Evolutionary conservation across 2,113 vertebrate species (phyloP).

Genomic region (Setophaga coronata): DNA sequence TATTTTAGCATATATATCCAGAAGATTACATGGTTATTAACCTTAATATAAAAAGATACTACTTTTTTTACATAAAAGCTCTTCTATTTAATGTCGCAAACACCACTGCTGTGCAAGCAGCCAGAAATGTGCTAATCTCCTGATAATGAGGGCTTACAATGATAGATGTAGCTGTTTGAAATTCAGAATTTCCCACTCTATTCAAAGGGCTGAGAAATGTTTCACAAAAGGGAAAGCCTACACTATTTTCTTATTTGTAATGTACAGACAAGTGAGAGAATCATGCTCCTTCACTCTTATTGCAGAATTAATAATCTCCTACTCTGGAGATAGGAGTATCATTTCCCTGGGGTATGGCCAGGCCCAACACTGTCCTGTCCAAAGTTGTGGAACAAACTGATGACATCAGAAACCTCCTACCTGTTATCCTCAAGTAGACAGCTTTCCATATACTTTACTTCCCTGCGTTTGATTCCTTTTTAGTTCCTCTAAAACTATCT

Average conservation of each 20-base stretch:
- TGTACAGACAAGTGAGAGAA: not conserved
- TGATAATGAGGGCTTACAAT: not conserved
- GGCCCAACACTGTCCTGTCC: not conserved
- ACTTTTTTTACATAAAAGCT: not conserved
- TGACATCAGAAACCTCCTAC: not conserved
- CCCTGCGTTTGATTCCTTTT: not conserved
- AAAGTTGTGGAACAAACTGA: not conserved
- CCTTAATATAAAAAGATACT: not conserved
- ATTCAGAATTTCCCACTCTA: not conserved
- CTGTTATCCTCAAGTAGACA: not conserved
- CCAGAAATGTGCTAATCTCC: not conserved
- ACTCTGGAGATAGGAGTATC: accelerated
- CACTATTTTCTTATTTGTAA: not conserved
- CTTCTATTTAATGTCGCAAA: not conserved
- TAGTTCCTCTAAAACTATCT: not conserved
- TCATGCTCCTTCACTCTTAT: accelerated
- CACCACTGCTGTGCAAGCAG: not conserved
- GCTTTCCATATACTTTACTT: not conserved
- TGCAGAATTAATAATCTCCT: not conserved
- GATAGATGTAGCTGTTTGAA: not conserved
- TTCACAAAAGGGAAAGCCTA: not conserved
- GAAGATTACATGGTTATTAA: not conserved
- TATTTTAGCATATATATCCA: not conserved
- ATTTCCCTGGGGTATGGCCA: accelerated
- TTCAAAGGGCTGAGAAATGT: not conserved